Base-by-base conservation (phyloP, 2,888 invertebrate genomes). In the Leptinotarsa tumamoca region DNA sequence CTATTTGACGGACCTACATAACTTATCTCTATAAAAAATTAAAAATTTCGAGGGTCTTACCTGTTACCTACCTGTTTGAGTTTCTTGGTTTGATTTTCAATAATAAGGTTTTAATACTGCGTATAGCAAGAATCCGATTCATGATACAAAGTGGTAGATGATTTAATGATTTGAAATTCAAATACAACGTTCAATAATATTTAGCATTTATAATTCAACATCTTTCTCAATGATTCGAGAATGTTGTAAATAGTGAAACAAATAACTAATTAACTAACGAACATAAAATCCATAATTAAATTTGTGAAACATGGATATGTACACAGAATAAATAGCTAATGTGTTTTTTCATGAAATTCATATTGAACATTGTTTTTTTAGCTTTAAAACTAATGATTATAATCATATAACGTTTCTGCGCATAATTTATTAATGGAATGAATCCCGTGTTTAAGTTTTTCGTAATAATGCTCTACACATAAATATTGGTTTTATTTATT, bases 231-330 rank as follows among this genome's bases (percentile, higher is more conserved):
- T 33, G 0, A 43, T 63, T 33, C 63, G 4, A 63, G 63, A n/a
- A 27, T 61, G 27, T 61, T 63, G 27, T 43, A 3, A 63, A 7
- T 33, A 63, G n/a, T 63, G 33, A 4, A 63, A 63, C 10, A 63
- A 63, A 63, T 43, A 63, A 63, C 27, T n/a, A 43, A 63, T 63
- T 63, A 63, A 63, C 63, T 63, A 4, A 43, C n/a, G 17, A 10
- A 43, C 17, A n/a, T 4, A n/a, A 27, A 17, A 2, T 1, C 27
- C 17, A 43, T 5, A n/a, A 4, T 14, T 21, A 1, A 58, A 23
- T 18, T 14, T 58, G 23, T 58, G 14, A 63, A 27, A 63, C 17
- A 63, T 27, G n/a, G 27, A 17, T 33, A 63, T 17, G 7, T 17
- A 63, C 13, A 58, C 13, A 33, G 63, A 27, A 33, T 33, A n/a